Evolutionary conservation across 2,888 invertebrate species (phyloP), one percentile per base, ranked within the genome.

Genomic region (Plagodis dolabraria): DNA sequence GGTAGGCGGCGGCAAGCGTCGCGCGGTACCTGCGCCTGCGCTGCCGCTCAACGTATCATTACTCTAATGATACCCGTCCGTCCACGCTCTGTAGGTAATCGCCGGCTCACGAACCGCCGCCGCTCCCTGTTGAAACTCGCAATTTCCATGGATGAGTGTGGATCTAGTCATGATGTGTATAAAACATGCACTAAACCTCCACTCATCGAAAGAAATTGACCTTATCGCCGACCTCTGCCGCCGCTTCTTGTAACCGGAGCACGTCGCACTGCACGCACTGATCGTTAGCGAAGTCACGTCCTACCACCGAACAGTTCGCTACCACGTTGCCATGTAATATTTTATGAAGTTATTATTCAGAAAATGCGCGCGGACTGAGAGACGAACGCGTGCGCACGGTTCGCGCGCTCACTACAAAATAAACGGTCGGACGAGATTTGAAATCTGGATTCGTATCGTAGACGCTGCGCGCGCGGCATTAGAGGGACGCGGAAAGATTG

Each of bases 61-160:
- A 90, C 83, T 74, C 79, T 86, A 85, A 87, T 86, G 83, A 89
- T 84, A 83, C 78, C 82, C 77, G 76, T 54, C 55, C 49, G 60
- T 54, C 55, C 49, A 53, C 45, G 49, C 54, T 59, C 74, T 76
- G 74, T 76, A 52, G 60, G 49, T 82, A 83, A 83, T 80, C 81
- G 77, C 81, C 80, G 77, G 74, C 80, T 75, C 78, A 75, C 75
- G 74, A 71, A 68, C 77, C 64, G 69, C 77, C 64, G 69, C 68
- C 68, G 65, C 70, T 57, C 66, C 68, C 63, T 77, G 92, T 79
- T 81, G 94, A 89, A 85, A 87, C 89, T 86, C 89, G 90, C 93
- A 92, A 92, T 89, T 93, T 94, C 95, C 94, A 93, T 95, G 95
- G 95, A 95, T 95, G 95, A 95, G 95, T 95, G 95, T 95, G 95